These are phyloP conservation scores for Trididemnum miniatum DNA, from an alignment of 23 tunicate species.

Conservation along the genomic window DNA sequence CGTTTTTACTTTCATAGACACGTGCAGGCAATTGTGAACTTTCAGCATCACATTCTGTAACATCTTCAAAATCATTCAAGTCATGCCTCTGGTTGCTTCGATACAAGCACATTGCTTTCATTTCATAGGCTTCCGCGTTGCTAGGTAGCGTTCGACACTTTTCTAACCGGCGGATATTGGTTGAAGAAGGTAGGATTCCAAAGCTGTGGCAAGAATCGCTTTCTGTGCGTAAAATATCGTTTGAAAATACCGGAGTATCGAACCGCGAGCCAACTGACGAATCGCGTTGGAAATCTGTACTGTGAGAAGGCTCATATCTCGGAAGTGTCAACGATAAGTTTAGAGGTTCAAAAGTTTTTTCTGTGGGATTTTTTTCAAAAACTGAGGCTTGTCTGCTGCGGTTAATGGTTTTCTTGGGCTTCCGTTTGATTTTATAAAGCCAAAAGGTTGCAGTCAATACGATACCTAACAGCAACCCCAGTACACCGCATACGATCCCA, in stretches of 20 bases:
- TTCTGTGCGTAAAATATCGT: neutral
- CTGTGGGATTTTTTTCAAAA: slow-evolving; percentile 58
- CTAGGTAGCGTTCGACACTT: too few relatives aligned
- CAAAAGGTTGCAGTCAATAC: slow-evolving; percentile 27
- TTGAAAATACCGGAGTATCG: neutral
- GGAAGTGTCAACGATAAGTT: slow-evolving; percentile 54
- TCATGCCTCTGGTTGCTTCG: too few relatives aligned
- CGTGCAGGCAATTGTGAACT: too few relatives aligned
- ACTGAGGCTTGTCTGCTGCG: slow-evolving; percentile 32
- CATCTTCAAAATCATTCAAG: too few relatives aligned
- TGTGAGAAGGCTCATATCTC: slow-evolving; percentile 12
- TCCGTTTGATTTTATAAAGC: slow-evolving; percentile 17
- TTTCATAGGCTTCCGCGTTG: too few relatives aligned
- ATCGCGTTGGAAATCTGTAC: neutral
- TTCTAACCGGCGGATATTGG: too few relatives aligned
- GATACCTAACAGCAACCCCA: slow-evolving; percentile 52
- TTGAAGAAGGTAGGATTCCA: neutral
- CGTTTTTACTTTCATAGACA: too few relatives aligned
- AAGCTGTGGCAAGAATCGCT: neutral
- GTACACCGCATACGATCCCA: slow-evolving; percentile 47
- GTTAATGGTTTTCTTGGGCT: neutral
- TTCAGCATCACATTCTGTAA: too few relatives aligned
- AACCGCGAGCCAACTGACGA: too few relatives aligned
- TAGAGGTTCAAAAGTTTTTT: slow-evolving; percentile 66
- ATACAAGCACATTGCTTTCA: too few relatives aligned